A percentile compares a stretch with the other conserved stretches of the same genome.
Evolutionary conservation across 1,140 invertebrate species (phyloP).

Genomic region (Ceratina calcarata): DNA sequence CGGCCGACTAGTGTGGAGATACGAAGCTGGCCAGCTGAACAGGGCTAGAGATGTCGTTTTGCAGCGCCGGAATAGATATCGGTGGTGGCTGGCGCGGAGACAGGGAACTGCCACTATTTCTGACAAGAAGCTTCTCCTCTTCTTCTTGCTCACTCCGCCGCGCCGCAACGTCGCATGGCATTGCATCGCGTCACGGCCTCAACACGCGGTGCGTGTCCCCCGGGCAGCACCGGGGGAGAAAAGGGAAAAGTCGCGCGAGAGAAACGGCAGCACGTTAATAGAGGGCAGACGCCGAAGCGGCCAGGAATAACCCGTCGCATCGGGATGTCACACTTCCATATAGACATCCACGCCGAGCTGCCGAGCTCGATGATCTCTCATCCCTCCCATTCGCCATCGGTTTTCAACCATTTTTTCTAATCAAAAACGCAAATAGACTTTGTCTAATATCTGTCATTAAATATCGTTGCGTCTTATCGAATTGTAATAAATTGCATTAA

Average conservation of each 20-base stretch:
- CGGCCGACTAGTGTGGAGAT: constrained; percentile 38
- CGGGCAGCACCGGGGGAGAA: constrained; percentile 56
- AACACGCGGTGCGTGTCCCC: constrained; percentile 48
- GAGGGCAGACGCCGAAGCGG: constrained; percentile 71
- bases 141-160: constrained; percentile 28
- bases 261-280: constrained; percentile 67
- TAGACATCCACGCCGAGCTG: constrained; percentile 67
- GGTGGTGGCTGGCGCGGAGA: constrained; percentile 76
- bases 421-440: no score
- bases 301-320: constrained; percentile 77
- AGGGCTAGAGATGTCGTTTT: constrained; percentile 75
- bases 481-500: no score
- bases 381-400: constrained; percentile 8
- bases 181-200: constrained; percentile 42
- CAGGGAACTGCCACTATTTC: constrained; percentile 80
- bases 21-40: constrained; percentile 47
- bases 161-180: no score
- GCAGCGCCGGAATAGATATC: constrained; percentile 81
- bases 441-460: neutral
- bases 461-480: no score
- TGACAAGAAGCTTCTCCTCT: constrained; percentile 71
- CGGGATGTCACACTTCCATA: constrained; percentile 80
- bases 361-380: constrained; percentile 63
- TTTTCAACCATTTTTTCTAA: neutral
- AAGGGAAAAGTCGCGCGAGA: constrained; percentile 44